Evolutionary conservation across 1,140 invertebrate species (phyloP).

Genomic region (Procambarus virginalis): DNA sequence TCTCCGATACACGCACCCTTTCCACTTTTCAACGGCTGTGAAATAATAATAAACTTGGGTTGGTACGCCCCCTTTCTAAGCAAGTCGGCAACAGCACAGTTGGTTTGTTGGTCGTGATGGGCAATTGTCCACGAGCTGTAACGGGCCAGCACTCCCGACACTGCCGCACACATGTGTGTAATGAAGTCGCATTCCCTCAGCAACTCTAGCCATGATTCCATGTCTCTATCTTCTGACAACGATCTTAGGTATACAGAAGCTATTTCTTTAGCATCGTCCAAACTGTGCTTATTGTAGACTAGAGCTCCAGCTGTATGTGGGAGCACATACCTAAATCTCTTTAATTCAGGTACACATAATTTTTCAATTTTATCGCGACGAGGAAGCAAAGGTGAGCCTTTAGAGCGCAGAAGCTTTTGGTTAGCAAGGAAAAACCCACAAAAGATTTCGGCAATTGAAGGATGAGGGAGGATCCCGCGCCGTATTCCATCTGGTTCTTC

Average conservation of each 20-base stretch:
- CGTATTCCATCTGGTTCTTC: constrained; percentile 1
- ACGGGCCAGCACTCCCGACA: neutral
- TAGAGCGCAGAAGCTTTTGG: neutral
- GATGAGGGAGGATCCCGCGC: constrained; percentile 24
- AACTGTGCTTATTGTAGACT: constrained; percentile 43
- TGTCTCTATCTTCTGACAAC: constrained; percentile 21
- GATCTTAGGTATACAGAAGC: constrained; percentile 12
- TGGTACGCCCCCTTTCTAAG: constrained; percentile 41
- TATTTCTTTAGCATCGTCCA: constrained; percentile 53
- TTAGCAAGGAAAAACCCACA: constrained; percentile 47
- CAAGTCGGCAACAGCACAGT: constrained; percentile 38
- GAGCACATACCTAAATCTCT: constrained; percentile 29
- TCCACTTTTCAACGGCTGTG: constrained; percentile 4
- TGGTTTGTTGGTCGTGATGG: constrained; percentile 39
- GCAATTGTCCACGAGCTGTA: constrained; percentile 37
- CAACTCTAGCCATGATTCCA: constrained; percentile 28
- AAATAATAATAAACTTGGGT: constrained; percentile 31
- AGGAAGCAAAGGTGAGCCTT: constrained; percentile 16
- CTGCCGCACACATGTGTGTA: constrained; percentile 32
- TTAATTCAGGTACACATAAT: constrained; percentile 32
- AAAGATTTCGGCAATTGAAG: constrained; percentile 35
- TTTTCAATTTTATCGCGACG: constrained; percentile 32
- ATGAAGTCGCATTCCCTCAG: constrained; percentile 47
- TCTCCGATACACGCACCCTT: neutral
- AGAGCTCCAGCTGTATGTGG: constrained; percentile 42